Evolutionary conservation across 2,113 vertebrate genomes (phyloP).

Genomic region (Odontesthes bonariensis): DNA sequence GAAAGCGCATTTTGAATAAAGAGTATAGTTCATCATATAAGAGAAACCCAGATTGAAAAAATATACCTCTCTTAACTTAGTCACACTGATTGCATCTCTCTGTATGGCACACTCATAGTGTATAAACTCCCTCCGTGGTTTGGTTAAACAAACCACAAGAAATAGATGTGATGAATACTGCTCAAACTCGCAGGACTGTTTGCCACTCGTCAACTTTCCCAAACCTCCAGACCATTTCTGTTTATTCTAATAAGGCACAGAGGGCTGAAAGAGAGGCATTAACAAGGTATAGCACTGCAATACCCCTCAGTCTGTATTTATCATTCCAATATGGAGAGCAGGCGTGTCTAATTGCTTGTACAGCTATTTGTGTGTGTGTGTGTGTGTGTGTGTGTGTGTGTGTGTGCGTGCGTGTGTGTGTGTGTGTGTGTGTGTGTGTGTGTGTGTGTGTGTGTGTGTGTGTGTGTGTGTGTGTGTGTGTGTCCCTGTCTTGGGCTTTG

Average conservation of each 20-base stretch:
- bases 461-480: conserved; percentile 38
- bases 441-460: conserved; percentile 27
- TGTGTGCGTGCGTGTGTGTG: conserved; percentile 32
- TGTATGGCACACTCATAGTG: not conserved
- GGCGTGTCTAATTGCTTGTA: conserved; percentile 65
- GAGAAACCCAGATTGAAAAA: conserved; percentile 16
- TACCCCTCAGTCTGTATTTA: conserved; percentile 61
- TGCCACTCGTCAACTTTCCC: conserved; percentile 44
- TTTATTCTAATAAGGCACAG: conserved; percentile 66
- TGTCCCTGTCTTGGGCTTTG: conserved; percentile 9
- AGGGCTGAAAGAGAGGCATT: conserved; percentile 59
- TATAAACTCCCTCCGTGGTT: conserved; percentile 26
- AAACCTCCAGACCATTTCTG: conserved; percentile 56
- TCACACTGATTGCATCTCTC: conserved; percentile 21
- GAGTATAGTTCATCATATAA: conserved; percentile 1
- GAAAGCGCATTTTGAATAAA: conserved; percentile 39
- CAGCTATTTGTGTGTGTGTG: conserved; percentile 52
- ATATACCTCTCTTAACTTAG: conserved; percentile 26
- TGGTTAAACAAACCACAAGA: conserved; percentile 35
- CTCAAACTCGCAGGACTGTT: conserved; percentile 34
- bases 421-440: conserved; percentile 33
- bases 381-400: conserved; percentile 42
- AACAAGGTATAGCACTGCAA: conserved; percentile 30
- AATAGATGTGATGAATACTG: conserved; percentile 22
- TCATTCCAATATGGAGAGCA: conserved; percentile 64